Base-by-base conservation (phyloP, 2,113 vertebrate species). In the Tauraco erythrolophus region DNA sequence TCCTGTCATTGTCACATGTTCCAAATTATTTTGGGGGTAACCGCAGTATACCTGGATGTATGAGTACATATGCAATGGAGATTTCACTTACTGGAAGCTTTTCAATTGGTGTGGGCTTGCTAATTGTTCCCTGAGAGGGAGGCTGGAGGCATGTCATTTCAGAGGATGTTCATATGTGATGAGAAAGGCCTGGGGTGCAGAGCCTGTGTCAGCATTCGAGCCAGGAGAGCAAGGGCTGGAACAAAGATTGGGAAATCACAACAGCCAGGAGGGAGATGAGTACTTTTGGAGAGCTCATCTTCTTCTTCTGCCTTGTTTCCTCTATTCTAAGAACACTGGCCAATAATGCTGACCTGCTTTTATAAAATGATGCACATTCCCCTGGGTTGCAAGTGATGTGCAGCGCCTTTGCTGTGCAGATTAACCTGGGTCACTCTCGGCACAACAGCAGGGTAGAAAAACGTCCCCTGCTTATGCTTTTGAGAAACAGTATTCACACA, bases 341-440 rank as follows among this genome's bases (percentile, higher is more conserved):
- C 50, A 66, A 85, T 35, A 31, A 41, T 35, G 28, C 39, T 68
- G 43, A 46, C 53, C 25, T 83, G 60, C 27, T 58, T 83, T 72
- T 69, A 30, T 78, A n/a, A 77, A 46, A 30, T 2, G 3, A 51
- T 25, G 16, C 2, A 2, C 9, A 16, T 66, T 82, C 35, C 50
- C 53, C 60, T 1, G 1, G 27, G n/a, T n/a, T 35, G 35, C 1
- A 1, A 54, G 28, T 18, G 43, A n/a, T 0, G 1, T 19, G 31
- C 35, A 33, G 60, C 23, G 17, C 53, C 61, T n/a, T 57, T 3
- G 0, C 35, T 45, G 24, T 53, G 43, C 25, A 37, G 33, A 31
- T 69, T 74, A 80, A 75, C 21, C 33, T 39, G 31, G 8, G 27
- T 70, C 21, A 46, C n/a, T 75, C 61, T 64, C 3, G 6, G 50